phyloP scores from a whole-genome alignment of 2,113 vertebrate species.

The Tinamus guttatus region DNA sequence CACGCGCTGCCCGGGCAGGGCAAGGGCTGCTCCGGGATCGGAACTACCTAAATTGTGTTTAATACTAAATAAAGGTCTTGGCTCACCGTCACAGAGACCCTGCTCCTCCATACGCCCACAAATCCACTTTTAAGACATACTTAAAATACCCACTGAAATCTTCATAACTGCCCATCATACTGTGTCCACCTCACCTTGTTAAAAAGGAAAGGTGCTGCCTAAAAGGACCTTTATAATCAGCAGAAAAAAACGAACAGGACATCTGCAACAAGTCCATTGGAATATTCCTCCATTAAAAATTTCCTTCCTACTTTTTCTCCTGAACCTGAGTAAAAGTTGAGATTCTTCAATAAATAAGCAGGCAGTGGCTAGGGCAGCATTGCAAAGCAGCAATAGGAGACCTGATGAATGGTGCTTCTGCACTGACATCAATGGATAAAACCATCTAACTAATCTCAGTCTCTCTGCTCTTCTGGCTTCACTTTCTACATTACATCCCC shows the following conservation, averaged over 20 bases:
- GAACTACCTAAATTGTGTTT: too few species aligned
- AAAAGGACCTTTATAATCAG: neutral
- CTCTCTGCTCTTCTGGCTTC: neutral
- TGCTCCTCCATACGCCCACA: too few species aligned
- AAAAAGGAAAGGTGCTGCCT: neutral
- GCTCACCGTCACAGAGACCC: too few species aligned
- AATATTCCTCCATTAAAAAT: neutral
- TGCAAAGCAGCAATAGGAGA: neutral
- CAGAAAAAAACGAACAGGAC: neutral
- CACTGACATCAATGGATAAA: neutral
- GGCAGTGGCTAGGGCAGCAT: neutral
- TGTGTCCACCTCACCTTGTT: neutral
- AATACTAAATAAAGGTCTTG: too few species aligned
- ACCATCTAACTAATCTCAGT: neutral
- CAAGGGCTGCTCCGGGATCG: too few species aligned
- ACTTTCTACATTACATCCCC: neutral
- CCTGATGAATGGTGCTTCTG: neutral
- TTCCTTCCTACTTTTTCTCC: neutral
- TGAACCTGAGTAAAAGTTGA: neutral
- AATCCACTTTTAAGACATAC: neutral
- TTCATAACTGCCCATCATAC: neutral
- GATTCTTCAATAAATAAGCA: neutral
- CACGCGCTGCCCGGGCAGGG: too few species aligned
- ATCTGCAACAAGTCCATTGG: neutral
- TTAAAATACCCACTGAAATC: slow-evolving; percentile 37